Base-by-base conservation (phyloP, 2,888 invertebrate genomes). In the Eristalinus sepulchralis region DNA sequence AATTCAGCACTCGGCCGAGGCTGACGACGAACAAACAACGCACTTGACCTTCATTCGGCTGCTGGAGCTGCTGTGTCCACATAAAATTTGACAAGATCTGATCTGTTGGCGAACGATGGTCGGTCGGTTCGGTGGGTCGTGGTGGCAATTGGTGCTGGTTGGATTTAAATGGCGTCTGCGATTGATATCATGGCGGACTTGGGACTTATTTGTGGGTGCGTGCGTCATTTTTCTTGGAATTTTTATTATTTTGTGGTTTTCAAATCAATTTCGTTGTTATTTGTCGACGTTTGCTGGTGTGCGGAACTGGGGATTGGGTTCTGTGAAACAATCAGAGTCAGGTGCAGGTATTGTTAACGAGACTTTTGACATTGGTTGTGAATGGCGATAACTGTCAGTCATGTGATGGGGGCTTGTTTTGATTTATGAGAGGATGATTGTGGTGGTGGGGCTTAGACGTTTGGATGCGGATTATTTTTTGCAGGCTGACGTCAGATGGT, bases 151-250 rank as follows among this genome's bases (percentile, higher is more conserved):
- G 27, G 8, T 20, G 31, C 20, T 31, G 53, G 17, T 47, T 76
- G 47, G 47, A 34, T 22, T 33, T 33, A 13, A 53, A 76, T 53
- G 22, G 13, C 13, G 17, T 31, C 59, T 59, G 47, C 47, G 47
- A 47, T 47, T 20, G 70, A 71, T 63, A 78, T 63, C 55, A 59
- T 53, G 53, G 27, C 59, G 79, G 79, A 59, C 79, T 79, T 66
- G 47, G 71, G 47, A 71, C 71, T 47, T 59, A 33, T 72, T 71
- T 71, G 34, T 11, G 66, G 33, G 24, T 53, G 39, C 79, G 79
- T 80, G 64, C 79, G 79, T 80, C 79, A 80, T 34, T 67, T 80
- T 80, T 72, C 72, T 73, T 67, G 79, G 72, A 80, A 80, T 73
- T 80, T 80, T 60, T 67, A 67, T 80, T 80, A 53, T 73, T 73